Conservation (phyloP, 2,797 vertebrate species). For the Leucoraja ocellata region DNA sequence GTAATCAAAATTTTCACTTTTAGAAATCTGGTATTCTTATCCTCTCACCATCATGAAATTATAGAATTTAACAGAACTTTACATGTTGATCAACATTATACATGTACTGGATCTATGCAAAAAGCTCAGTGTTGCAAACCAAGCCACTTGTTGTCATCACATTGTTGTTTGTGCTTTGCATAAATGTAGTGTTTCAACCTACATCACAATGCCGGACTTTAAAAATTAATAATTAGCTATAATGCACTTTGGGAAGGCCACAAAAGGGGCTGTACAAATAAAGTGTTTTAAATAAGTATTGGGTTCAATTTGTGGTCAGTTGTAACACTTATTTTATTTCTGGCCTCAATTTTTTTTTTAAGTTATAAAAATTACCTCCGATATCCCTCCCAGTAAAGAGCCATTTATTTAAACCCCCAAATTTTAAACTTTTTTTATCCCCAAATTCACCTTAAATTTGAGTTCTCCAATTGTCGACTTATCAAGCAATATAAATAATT, state of each 20-base stretch:
- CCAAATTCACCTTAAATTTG: not conserved
- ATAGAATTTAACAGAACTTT: not conserved
- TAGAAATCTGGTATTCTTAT: constrained; percentile 38
- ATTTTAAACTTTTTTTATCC: not conserved
- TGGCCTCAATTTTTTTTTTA: not conserved
- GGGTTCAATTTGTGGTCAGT: too few relatives aligned
- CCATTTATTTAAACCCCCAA: not conserved
- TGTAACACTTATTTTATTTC: too few relatives aligned
- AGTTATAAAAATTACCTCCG: not conserved
- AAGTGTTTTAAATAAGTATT: too few relatives aligned
- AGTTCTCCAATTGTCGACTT: not conserved
- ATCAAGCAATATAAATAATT: not conserved
- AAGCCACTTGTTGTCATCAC: too few relatives aligned
- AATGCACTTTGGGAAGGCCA: too few relatives aligned
- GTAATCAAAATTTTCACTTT: not conserved
- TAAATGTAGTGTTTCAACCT: too few relatives aligned
- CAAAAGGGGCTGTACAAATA: too few relatives aligned
- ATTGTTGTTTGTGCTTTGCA: too few relatives aligned
- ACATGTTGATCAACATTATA: not conserved
- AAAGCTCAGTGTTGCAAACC: too few relatives aligned
- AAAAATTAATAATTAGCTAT: too few relatives aligned
- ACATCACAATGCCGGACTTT: too few relatives aligned
- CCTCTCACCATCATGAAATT: not conserved
- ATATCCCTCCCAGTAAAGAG: too few relatives aligned
- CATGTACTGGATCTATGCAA: not conserved